phyloP scores from a whole-genome alignment of 2,888 invertebrate genomes.

The Eudasyphora cyanicolor region DNA sequence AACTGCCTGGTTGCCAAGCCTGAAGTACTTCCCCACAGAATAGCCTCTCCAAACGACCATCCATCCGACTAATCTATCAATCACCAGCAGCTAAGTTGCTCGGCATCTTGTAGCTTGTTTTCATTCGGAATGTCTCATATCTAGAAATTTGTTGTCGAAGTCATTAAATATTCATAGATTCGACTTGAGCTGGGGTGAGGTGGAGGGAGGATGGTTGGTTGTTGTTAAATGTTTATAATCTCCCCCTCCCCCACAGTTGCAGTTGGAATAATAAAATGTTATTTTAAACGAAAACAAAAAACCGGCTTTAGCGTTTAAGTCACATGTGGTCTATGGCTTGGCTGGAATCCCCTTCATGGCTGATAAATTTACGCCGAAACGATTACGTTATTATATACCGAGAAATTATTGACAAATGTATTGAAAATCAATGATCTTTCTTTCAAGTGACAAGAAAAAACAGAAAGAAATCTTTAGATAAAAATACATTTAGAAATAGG shows the following conservation, averaged over 20 bases:
- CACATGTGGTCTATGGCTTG: not conserved
- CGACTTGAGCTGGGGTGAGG: not conserved
- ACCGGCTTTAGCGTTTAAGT: not conserved
- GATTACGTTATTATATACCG: not conserved
- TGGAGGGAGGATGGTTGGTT: not conserved
- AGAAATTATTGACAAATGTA: not conserved
- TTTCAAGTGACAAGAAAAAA: not conserved
- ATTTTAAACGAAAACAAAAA: not conserved
- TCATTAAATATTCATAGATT: conserved; percentile 5
- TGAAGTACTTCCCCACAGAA: too few species aligned
- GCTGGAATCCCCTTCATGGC: not conserved
- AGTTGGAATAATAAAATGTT: not conserved
- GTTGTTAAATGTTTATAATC: not conserved
- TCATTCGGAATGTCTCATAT: not conserved
- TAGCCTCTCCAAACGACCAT: too few species aligned
- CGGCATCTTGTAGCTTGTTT: not conserved
- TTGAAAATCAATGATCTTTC: too few species aligned
- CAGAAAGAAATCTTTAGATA: too few species aligned
- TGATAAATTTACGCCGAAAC: not conserved
- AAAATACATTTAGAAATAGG: too few species aligned
- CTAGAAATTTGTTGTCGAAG: not conserved
- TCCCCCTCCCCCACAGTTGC: not conserved
- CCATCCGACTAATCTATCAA: not conserved
- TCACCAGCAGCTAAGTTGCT: not conserved
- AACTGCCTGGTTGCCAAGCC: too few species aligned